Percentiles rank a stretch among this genome's conserved stretches.
Conservation (phyloP, 2,888 invertebrate species). For the Leptarthrus brevirostris region DNA sequence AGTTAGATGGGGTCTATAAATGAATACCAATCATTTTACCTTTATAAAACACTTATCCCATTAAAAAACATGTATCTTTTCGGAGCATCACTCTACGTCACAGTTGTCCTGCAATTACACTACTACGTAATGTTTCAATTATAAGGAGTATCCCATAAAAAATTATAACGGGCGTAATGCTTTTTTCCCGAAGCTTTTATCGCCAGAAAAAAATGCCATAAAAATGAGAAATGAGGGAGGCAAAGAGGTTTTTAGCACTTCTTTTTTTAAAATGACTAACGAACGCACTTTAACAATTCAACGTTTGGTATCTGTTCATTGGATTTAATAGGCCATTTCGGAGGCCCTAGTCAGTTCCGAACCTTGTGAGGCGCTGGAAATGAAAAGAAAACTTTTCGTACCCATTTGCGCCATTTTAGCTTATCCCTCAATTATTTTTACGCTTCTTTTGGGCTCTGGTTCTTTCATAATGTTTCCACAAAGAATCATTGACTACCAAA, state of each 20-base stretch:
- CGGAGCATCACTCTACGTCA: slow-evolving; percentile 5
- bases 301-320: slow-evolving; percentile 2
- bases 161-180: slow-evolving; percentile 15
- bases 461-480: neutral
- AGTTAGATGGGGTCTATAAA: too few species aligned
- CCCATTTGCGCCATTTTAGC: neutral
- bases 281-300: slow-evolving; percentile 27
- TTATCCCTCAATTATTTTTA: neutral
- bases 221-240: slow-evolving; percentile 25
- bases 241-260: slow-evolving; percentile 1
- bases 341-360: neutral
- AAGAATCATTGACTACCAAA: slow-evolving; percentile 3
- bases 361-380: neutral
- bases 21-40: too few species aligned
- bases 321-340: slow-evolving; percentile 18
- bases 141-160: slow-evolving; percentile 29
- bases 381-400: neutral
- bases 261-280: slow-evolving; percentile 21
- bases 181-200: slow-evolving; percentile 26
- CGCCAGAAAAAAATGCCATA: slow-evolving; percentile 8
- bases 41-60: neutral
- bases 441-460: neutral
- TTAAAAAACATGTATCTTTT: neutral
- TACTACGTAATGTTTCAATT: slow-evolving; percentile 31
- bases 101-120: neutral